Base-by-base conservation (phyloP, 2,888 invertebrate species). In the Cabera pusaria region DNA sequence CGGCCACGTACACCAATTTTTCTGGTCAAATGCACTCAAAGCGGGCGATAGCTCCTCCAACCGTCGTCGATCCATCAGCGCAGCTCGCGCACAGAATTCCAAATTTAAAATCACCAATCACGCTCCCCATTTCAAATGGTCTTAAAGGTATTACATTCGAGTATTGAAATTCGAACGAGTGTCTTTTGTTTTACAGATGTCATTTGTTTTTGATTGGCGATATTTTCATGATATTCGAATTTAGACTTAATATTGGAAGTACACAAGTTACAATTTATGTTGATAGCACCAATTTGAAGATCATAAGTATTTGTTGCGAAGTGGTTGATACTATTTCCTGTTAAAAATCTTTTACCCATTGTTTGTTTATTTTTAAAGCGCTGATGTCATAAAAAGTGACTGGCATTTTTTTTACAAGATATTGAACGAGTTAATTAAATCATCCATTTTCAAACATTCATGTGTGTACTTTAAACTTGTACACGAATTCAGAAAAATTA, bases 311-410 rank as follows among this genome's bases (percentile, higher is more conserved):
- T 80, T 76, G 77, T 72, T 68, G n/a, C n/a, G n/a, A n/a, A n/a
- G 75, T 74, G 69, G 76, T 79, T 81, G 71, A 29, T 81, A 84
- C 78, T 79, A 84, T 85, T 84, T 85, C 85, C 84, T 85, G 84
- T 76, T 75, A 76, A 74, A 67, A 7, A 60, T 76, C 72, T 79
- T 77, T 78, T 71, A 73, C 62, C 70, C 73, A 78, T 80, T 79
- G 77, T 73, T 51, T 51, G 19, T 72, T 69, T 66, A 67, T 75
- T 71, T 79, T 71, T 76, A 54, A 52, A 52, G 36, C 49, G 69
- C 59, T 85, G 83, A 82, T 78, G 79, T 84, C 84, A 82, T 73
- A 55, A 22, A 33, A 18, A 33, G 6, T 18, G n/a, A n/a, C n/a
- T n/a, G n/a, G n/a, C n/a, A n/a, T n/a, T n/a, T n/a, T n/a, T n/a